Conservation (phyloP, 1,140 invertebrate genomes). For the Steinernema feltiae region DNA sequence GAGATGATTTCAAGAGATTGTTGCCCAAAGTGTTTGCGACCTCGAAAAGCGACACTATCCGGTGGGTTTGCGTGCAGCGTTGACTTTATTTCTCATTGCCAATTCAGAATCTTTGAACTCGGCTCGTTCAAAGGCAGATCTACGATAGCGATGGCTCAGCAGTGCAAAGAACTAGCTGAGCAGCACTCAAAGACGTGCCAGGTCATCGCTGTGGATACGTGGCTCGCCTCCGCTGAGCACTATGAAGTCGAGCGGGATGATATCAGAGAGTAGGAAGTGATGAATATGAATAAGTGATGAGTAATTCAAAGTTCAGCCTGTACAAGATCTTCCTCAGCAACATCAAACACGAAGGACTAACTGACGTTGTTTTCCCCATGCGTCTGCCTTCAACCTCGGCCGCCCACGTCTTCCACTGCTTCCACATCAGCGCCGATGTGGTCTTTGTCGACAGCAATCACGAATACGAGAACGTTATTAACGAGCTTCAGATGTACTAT, state of each 20-base stretch:
- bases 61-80: too few species aligned
- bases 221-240: neutral
- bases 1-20: neutral
- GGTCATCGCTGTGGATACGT: neutral
- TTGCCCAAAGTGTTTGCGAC: neutral
- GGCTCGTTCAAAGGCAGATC: neutral
- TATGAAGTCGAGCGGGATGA: neutral
- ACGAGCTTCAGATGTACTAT: constrained; percentile 4
- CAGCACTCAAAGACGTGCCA: neutral
- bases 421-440: neutral
- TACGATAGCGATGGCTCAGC: neutral
- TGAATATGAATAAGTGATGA: too few species aligned
- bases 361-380: neutral
- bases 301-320: neutral
- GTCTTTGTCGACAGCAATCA: neutral
- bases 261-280: neutral
- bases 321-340: neutral
- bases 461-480: neutral
- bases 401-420: constrained; percentile 10
- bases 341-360: constrained; percentile 1
- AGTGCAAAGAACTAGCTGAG: neutral
- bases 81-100: neutral
- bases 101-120: neutral
- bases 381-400: neutral
- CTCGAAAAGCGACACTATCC: neutral